Evolutionary conservation across 2,113 vertebrate species (phyloP).

Genomic region (Daboia siamensis): DNA sequence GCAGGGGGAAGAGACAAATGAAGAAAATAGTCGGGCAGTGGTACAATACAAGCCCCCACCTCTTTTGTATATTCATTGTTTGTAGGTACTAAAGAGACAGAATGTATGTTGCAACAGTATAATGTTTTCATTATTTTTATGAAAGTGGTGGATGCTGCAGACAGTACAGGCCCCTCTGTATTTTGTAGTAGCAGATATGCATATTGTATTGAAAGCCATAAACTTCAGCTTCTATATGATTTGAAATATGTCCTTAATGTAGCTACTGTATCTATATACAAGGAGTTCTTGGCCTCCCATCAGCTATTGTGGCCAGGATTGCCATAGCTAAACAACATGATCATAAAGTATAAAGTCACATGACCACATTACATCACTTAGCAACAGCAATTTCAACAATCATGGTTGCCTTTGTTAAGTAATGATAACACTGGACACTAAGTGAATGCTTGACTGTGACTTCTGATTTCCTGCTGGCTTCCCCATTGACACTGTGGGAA

Average conservation of each 20-base stretch:
- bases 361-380: neutral
- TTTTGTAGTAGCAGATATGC: neutral
- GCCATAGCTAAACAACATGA: neutral
- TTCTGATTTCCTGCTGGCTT: neutral
- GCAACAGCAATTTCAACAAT: neutral
- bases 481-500: neutral
- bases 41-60: neutral
- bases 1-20: neutral
- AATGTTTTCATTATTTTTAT: neutral
- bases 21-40: neutral
- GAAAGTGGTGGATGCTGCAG: neutral
- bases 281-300: neutral
- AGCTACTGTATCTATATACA: neutral
- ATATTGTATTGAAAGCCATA: neutral
- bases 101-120: neutral
- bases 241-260: neutral
- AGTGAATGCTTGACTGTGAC: neutral
- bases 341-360: neutral
- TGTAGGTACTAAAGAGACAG: neutral
- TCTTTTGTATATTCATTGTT: neutral
- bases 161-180: neutral
- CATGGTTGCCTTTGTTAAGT: neutral
- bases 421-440: neutral
- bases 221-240: neutral
- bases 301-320: neutral